Base-by-base conservation (phyloP, 2,888 invertebrate genomes). In the Plagodis pulveraria region DNA sequence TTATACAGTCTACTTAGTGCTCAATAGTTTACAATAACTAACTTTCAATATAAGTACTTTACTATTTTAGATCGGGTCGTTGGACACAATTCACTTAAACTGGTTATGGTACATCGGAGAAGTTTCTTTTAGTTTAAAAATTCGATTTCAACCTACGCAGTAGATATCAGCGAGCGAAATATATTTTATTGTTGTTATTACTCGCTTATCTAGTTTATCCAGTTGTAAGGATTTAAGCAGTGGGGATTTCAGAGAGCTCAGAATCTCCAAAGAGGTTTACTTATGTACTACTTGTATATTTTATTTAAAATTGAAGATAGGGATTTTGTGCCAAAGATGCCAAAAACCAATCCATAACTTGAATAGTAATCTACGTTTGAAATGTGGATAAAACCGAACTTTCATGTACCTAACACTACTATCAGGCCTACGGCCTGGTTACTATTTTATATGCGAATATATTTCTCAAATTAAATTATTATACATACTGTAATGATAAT, bases 11-110 rank as follows among this genome's bases (percentile, higher is more conserved):
- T n/a, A 10, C 9, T n/a, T 67, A 62, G 64, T 66, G 63, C 56
- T 62, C 63, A 69, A 62, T 54, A 59, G 54, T 61, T 67, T 40
- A 59, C 52, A 65, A 66, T 67, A 65, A 69, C 65, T 66, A 59
- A 68, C 54, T 60, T 58, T 58, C 41, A 45, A 64, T 52, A 57
- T 48, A 57, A 36, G 36, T 8, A 36, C 8, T 7, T 8, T 36
- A 6, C 7, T 36, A 50, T 52, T 54, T 56, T 11, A n/a, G 33
- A 38, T 57, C 32, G 46, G 53, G 46, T 62, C 56, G 49, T 60
- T 56, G 47, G 38, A 49, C 42, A 47, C 44, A 41, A 50, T 58
- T 59, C 56, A 53, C 34, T 35, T 50, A 56, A 50, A 58, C 55
- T 61, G 47, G 49, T 50, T 55, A 44, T 8, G 44, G 41, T 45